Evolutionary conservation across 2,888 invertebrate genomes (phyloP), one percentile per base, ranked within the genome.

Genomic region (Campoplex capitator): DNA sequence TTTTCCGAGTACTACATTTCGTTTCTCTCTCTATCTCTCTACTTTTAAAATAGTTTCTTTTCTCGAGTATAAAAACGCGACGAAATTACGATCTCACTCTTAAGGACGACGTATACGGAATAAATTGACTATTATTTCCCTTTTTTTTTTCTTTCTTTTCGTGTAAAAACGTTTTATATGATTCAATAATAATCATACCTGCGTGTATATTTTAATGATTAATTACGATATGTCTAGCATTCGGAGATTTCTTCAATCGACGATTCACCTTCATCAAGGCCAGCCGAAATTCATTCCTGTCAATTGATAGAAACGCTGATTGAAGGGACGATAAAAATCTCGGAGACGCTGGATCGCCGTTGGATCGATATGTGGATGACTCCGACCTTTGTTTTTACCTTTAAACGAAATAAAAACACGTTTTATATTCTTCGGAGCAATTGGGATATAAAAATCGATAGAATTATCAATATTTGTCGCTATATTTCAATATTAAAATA

Each of bases 281-380:
- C 99, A 99, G 85, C 97, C 97, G 95, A 98, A 98, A 94, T 97
- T 97, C 89, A 97, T 97, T 67, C 98, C 97, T 74, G 98, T 97
- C 92, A 98, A 95, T 93, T 97, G 97, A 95, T 98, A 98, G 95
- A 98, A 98, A 91, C 97, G 96, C 92, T 97, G 96, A 95, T 98
- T 98, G 93, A 97, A 97, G 3, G 98, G 98, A 90, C 97, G 95
- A 93, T 98, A 98, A 94, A 98, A 98, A 92, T 97, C 97, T 90
- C 97, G 95, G 85, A 98, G 95, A 90, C 97, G 95, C 91, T 97
- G 96, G 86, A 98, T 95, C 65, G 97, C 97, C 65, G 95, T 95
- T 2, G 96, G 96, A 92, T 97, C 96, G 89, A 99, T 97, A 89
- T 96, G 95, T 1, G 98, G 98, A 95, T 99, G 99, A 93, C 96